Base-by-base conservation (phyloP, 2,113 vertebrate species). In the Melozone crissalis region DNA sequence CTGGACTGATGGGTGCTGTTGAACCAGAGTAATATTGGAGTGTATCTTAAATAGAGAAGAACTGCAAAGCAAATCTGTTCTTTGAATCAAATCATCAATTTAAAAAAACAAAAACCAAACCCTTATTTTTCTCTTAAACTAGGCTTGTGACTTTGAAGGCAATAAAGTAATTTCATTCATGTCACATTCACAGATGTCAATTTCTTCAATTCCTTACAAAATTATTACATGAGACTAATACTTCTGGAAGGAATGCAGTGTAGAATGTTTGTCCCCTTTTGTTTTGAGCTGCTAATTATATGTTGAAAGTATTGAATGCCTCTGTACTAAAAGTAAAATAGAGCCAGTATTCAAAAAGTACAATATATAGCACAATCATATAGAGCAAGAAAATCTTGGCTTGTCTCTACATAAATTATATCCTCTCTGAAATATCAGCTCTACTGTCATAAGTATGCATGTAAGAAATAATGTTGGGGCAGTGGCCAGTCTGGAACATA, bases 391-490 rank as follows among this genome's bases (percentile, higher is more conserved):
- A 78, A 87, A 57, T 33, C 13, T 55, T 78, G 27, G 39, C 5
- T 89, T 61, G 5, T 37, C 9, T 75, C 26, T 68, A 14, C 22
- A 33, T 79, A 9, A 72, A 37, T 5, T 54, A 6, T 41, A 20
- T 73, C 89, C 11, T 59, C 18, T 79, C 31, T 30, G 57, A 89
- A 94, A 46, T 73, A 61, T 54, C 37, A 44, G 11, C 59, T 72
- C 21, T 26, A 10, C 9, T 59, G 54, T 43, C 30, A 8, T 43
- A 17, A 35, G 16, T 58, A 13, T 28, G 24, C 27, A 14, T 69
- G 5, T 20, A 72, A 92, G 90, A 96, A 91, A 87, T 47, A 90
- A 31, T 81, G 28, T 33, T 91, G 73, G 77, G 62, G 47, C 87
- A 43, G 46, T 74, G 92, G 58, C 76, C 72, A 57, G 65, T 63